phyloP scores from a whole-genome alignment of 2,797 vertebrate genomes.

The Sebastes steindachneri region DNA sequence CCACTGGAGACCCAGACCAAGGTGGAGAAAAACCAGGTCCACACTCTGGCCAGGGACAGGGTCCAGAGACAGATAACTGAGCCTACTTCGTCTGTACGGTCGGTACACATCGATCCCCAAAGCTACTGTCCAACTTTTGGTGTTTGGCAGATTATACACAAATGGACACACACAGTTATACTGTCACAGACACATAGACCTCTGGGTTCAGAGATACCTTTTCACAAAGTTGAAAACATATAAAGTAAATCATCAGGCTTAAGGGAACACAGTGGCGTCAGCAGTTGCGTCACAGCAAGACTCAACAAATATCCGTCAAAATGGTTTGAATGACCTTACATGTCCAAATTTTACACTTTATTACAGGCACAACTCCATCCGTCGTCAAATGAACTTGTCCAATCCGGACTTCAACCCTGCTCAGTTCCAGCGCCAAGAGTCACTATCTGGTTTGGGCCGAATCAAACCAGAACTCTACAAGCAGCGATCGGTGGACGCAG shows the following conservation, averaged over 20 bases:
- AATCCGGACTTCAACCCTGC: constrained; percentile 96
- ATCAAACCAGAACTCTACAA: constrained; percentile 99
- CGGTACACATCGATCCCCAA: constrained; percentile 49
- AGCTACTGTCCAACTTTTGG: background rate
- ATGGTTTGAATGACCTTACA: background rate
- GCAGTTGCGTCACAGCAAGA: background rate
- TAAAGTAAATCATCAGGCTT: background rate
- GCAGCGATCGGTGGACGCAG: constrained; percentile 92
- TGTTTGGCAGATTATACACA: background rate
- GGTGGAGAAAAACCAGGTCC: constrained; percentile 87
- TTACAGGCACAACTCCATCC: constrained; percentile 94
- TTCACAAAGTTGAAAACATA: background rate
- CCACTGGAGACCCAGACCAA: constrained; percentile 88
- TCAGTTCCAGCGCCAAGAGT: constrained; percentile 96
- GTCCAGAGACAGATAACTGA: constrained; percentile 96
- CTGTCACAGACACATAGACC: background rate
- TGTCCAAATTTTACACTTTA: background rate
- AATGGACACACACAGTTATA: background rate
- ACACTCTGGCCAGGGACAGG: constrained; percentile 83
- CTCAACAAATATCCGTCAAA: background rate
- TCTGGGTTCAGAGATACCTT: background rate
- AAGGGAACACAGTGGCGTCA: background rate
- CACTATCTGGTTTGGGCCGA: constrained; percentile 89
- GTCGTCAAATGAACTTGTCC: constrained; percentile 96
- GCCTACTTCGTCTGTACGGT: constrained; percentile 93